Base-by-base conservation (phyloP, 2,888 invertebrate genomes). In the Heliconius aoede region DNA sequence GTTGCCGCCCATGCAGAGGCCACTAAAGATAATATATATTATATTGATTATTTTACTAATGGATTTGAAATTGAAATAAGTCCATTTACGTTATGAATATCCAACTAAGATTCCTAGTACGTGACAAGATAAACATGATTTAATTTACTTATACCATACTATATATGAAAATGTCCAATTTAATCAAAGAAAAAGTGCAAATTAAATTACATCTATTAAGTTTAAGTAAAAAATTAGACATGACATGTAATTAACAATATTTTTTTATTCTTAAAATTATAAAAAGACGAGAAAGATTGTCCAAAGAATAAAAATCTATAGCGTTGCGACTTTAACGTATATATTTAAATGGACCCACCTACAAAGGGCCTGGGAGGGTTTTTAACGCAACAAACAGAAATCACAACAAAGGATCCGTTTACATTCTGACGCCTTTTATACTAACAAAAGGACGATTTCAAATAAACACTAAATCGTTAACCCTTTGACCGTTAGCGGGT, bases 381-480 rank as follows among this genome's bases (percentile, higher is more conserved):
- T 78, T 65, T 64, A 87, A 86, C 77, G 78, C 73, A 80, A 76
- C 78, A 89, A 87, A 90, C 87, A 87, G 87, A 89, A 91, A 90
- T 92, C 90, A 90, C 88, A 90, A 91, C 91, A 91, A 92, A 91
- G 92, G 92, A 86, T 91, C 89, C 86, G 91, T 90, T 92, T 92
- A 92, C 92, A 91, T 91, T 90, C 90, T 92, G 90, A 94, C 93
- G 90, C 93, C 92, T 93, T 93, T 93, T 91, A 91, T 90, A 91
- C 91, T 90, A 92, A 94, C 94, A 93, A 93, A n/a, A 94, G 91
- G 93, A 89, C 85, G 89, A 91, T 92, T 93, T 91, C 90, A 91
- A 93, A 94, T 93, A 94, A 93, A 94, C 93, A 93, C 88, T 89
- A 90, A 93, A 93, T 91, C 86, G 92, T 90, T 92, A 92, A 93